Evolutionary conservation across 2,113 vertebrate genomes (phyloP).

Genomic region (Numenius arquata): DNA sequence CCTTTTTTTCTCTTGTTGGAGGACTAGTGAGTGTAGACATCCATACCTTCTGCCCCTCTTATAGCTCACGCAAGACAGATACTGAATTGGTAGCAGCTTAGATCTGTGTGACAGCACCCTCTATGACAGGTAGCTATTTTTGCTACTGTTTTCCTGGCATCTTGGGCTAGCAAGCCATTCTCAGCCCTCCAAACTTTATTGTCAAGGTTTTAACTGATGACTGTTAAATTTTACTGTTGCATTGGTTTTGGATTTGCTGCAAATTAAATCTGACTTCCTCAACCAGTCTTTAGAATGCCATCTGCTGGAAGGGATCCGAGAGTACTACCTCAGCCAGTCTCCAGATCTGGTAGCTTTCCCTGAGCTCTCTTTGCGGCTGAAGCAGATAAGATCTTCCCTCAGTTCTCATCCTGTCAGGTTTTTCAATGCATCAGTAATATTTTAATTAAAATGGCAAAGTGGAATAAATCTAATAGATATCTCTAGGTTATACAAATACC

Average conservation of each 20-base stretch:
- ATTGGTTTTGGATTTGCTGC: slow-evolving; percentile 23
- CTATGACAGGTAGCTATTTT: background rate
- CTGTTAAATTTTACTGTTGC: slow-evolving; percentile 23
- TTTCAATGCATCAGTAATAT: background rate
- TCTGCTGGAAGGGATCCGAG: background rate
- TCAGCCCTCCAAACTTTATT: background rate
- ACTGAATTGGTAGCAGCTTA: background rate
- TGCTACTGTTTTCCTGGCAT: background rate
- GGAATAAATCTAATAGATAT: background rate
- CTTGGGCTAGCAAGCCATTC: background rate
- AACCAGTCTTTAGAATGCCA: background rate
- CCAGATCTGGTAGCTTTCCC: background rate
- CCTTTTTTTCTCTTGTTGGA: background rate
- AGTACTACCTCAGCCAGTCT: background rate
- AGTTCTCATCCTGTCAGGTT: background rate
- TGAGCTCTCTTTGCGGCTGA: background rate
- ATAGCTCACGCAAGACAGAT: background rate
- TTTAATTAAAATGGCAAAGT: slow-evolving; percentile 25
- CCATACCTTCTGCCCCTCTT: background rate
- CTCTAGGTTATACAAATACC: background rate
- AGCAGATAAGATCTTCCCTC: slow-evolving; percentile 13
- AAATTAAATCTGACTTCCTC: background rate
- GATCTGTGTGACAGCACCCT: background rate
- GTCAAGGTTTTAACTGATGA: background rate
- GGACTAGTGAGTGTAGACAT: rapidly evolving